Base-by-base conservation (phyloP, 2,113 vertebrate species). In the Eolophus roseicapilla region DNA sequence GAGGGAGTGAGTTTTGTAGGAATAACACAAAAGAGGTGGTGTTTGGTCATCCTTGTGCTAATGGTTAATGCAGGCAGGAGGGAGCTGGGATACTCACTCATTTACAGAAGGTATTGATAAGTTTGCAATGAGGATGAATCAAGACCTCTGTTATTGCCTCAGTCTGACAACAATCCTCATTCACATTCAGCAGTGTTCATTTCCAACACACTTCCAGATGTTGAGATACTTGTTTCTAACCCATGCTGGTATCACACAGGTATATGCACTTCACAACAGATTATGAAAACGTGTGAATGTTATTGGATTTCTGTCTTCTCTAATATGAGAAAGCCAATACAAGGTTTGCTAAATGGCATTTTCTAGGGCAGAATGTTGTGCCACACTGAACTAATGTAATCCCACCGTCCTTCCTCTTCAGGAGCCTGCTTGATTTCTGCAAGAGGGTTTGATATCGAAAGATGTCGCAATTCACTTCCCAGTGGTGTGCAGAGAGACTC, bases 131-230 rank as follows among this genome's bases (percentile, higher is more conserved):
- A 2, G 2, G 7, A 21, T 39, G 37, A 3, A 21, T 6, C 20
- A 3, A 4, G 9, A 44, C 2, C n/a, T 5, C 0, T 12, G 41
- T 7, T 2, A 0, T 0, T 44, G 65, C 23, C 60, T 47, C 3
- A 33, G 10, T 29, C 24, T 60, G 37, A 7, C 77, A 37, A 7
- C 0, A 1, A 39, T 39, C 25, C 53, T 63, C 37, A 29, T 43
- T 73, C 55, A 19, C 39, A 1, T 23, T 14, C 73, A 52, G 47
- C 77, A 24, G 29, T 4, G 21, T 4, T 55, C n/a, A 29, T 11
- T 62, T 76, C 70, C 79, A 88, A 5, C n/a, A 6, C 2, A 1
- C 44, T 59, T 21, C 49, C 79, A 49, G 82, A 8, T 27, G 63
- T 1, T n/a, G 53, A 57, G 86, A 12, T 10, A 7, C 4, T 62